phyloP scores from a whole-genome alignment of 1,140 invertebrate species.

The Cherax quadricarinatus region DNA sequence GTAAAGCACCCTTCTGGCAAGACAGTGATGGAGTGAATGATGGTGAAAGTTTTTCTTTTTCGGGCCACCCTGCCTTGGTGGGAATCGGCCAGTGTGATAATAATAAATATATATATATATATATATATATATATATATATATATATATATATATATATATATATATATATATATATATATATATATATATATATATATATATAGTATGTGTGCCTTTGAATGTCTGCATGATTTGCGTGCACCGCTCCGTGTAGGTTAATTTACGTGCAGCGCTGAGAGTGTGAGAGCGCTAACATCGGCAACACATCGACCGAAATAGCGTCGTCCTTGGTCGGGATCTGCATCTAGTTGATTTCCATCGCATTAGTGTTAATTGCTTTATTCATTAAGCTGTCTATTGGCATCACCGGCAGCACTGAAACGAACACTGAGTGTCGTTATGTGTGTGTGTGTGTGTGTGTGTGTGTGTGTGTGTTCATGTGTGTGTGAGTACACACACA shows the following conservation, averaged over 20 bases:
- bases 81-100: too few species aligned
- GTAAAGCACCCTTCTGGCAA: too few species aligned
- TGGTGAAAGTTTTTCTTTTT: too few species aligned
- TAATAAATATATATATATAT: background rate
- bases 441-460: background rate
- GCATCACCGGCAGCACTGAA: background rate
- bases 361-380: conserved; percentile 1
- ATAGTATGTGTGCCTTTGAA: background rate
- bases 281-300: background rate
- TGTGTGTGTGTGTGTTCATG: background rate
- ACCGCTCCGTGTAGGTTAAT: background rate
- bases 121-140: conserved; percentile 15
- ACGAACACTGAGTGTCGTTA: background rate
- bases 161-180: conserved; percentile 49
- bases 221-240: background rate
- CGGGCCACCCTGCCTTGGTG: too few species aligned
- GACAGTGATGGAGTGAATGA: too few species aligned
- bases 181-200: background rate
- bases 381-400: conserved; percentile 4
- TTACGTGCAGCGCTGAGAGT: background rate
- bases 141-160: conserved; percentile 52
- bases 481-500: background rate
- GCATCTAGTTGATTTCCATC: background rate
- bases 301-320: background rate
- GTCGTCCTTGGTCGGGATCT: background rate